Conservation (phyloP, 2,888 invertebrate genomes). For the Scaptomyza caliginosa region DNA sequence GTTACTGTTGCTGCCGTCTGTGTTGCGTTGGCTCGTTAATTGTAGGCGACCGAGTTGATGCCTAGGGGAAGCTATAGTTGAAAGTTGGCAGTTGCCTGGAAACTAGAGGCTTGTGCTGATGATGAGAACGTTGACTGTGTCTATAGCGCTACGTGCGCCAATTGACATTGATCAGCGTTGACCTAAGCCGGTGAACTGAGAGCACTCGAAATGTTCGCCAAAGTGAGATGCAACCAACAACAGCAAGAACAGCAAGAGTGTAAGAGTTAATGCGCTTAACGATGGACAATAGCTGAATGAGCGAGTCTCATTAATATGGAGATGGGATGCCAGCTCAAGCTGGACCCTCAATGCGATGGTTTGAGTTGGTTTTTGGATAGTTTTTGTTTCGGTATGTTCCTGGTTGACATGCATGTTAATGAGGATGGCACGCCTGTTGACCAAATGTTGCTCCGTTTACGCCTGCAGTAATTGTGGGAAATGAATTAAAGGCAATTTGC, state of each 20-base stretch:
- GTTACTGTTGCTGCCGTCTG: conserved; percentile 17
- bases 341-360: conserved; percentile 34
- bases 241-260: neutral
- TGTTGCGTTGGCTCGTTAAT: conserved; percentile 45
- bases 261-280: conserved; percentile 59
- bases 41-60: conserved; percentile 42
- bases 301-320: conserved; percentile 61
- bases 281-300: conserved; percentile 33
- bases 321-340: conserved; percentile 46
- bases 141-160: conserved; percentile 25
- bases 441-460: conserved; percentile 21
- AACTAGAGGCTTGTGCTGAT: neutral
- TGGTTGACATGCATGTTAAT: conserved; percentile 61
- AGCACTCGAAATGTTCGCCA: conserved; percentile 12
- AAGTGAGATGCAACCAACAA: conserved; percentile 8
- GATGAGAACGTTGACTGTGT: neutral
- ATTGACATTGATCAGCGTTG: conserved; percentile 68
- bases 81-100: neutral
- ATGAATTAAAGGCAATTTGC: conserved; percentile 74
- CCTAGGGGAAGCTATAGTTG: conserved; percentile 1
- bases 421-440: conserved; percentile 41
- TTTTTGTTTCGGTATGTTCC: neutral
- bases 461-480: conserved; percentile 68
- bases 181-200: conserved; percentile 34
- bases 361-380: neutral